phyloP scores from a whole-genome alignment of 2,888 invertebrate species.

The Neoaliturus tenellus region DNA sequence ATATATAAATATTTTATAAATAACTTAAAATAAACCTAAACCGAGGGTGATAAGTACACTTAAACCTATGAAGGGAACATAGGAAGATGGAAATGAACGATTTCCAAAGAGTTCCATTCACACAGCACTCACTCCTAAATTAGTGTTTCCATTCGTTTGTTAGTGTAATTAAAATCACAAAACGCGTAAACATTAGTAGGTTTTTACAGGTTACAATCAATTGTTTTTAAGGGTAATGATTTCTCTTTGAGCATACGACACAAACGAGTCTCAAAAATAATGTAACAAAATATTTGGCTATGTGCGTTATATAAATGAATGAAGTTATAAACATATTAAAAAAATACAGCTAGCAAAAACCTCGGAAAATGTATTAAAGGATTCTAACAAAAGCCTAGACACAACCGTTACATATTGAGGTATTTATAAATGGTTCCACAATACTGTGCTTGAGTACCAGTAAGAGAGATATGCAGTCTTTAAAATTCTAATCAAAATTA shows the following conservation, averaged over 20 bases:
- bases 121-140: not conserved
- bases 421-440: not conserved
- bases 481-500: not conserved
- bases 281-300: not conserved
- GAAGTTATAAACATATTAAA: not conserved
- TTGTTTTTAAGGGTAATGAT: not conserved
- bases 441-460: not conserved
- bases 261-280: not conserved
- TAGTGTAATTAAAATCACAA: not conserved
- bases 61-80: not conserved
- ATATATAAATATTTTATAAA: slow-evolving; percentile 38
- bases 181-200: not conserved
- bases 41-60: slow-evolving; percentile 37
- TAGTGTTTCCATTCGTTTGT: not conserved
- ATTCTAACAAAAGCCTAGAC: not conserved
- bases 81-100: not conserved
- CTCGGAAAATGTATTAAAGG: not conserved
- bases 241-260: not conserved
- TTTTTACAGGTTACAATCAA: not conserved
- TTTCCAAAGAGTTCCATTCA: not conserved
- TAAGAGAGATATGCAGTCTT: not conserved
- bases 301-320: not conserved
- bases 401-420: not conserved
- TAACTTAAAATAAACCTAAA: slow-evolving; percentile 50
- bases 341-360: too few relatives aligned